Percentiles rank a stretch among this genome's conserved stretches.
These are phyloP conservation scores for Calosoma granatense DNA, from an alignment of 1,140 invertebrate species.

Conservation along the genomic window DNA sequence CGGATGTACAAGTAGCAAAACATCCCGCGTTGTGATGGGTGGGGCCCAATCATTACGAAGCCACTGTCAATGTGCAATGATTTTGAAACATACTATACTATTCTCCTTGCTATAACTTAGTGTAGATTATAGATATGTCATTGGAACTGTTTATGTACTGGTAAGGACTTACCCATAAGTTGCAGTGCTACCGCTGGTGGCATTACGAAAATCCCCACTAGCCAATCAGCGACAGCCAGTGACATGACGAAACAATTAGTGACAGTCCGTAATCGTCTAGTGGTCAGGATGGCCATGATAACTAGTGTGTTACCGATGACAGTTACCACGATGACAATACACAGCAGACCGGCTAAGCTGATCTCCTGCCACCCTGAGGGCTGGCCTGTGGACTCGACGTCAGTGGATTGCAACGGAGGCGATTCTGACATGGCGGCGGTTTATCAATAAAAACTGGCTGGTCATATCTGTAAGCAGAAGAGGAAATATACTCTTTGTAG, in stretches of 20 bases:
- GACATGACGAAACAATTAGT: slow-evolving; percentile 94
- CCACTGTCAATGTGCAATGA: too few species aligned
- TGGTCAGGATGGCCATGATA: slow-evolving; percentile 84
- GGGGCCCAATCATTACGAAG: too few species aligned
- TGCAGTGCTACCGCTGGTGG: slow-evolving; percentile 75
- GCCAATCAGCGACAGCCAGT: slow-evolving; percentile 79
- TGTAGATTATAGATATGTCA: neutral
- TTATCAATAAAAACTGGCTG: neutral
- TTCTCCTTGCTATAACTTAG: too few species aligned
- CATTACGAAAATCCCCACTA: slow-evolving; percentile 91
- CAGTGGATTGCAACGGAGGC: neutral
- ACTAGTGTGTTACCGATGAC: slow-evolving; percentile 82
- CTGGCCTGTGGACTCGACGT: neutral
- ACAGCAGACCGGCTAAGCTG: slow-evolving; percentile 37
- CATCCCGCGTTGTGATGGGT: too few species aligned
- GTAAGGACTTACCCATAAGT: slow-evolving; percentile 45
- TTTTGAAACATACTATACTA: too few species aligned
- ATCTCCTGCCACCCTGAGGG: neutral
- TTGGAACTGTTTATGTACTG: neutral
- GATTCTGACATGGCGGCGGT: neutral
- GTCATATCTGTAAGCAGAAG: slow-evolving; percentile 1
- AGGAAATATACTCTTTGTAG: too few species aligned
- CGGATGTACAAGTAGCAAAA: too few species aligned
- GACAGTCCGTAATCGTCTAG: slow-evolving; percentile 77
- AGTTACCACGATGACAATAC: slow-evolving; percentile 49